Base-by-base conservation (phyloP, 2,797 vertebrate genomes). In the Protonibea diacanthus region DNA sequence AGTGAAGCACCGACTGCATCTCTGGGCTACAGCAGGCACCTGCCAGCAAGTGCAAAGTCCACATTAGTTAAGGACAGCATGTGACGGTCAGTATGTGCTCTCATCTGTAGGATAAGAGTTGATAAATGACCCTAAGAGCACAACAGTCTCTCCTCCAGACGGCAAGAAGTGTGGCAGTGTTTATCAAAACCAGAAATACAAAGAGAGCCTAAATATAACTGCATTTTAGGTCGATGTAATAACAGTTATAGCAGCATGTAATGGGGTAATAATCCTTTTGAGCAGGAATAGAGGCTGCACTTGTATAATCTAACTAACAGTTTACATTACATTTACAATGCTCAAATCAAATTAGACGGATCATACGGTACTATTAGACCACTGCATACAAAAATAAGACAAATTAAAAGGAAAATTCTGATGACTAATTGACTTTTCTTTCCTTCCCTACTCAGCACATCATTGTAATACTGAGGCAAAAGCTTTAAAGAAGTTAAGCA, bases 161-260 rank as follows among this genome's bases (percentile, higher is more conserved):
- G 67, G 45, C 45, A 57, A 14, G 7, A 20, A 33, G 62, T 13
- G 29, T 65, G 42, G 18, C 23, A 10, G 27, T 56, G 40, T 55
- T 78, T 27, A 53, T 62, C 23, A 74, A 66, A 71, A 57, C 38
- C 5, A 25, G 18, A 60, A 53, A 69, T 63, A 55, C 55, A 84
- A 78, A 55, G 8, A 45, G 53, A 18, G 7, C 13, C n/a, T 9
- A 11, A 45, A 74, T 40, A 55, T 11, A 45, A 15, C 17, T 65
- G 51, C 5, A 7, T 44, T 49, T 21, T 33, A 48, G 20, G 17
- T 51, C 29, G 9, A 44, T 56, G 52, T 40, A 65, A 57, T 33
- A 23, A 45, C 23, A 21, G 20, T 58, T 56, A 65, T 10, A 64
- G 57, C 38, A 55, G 15, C 23, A 6, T 66, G 21, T 53, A 44